These are phyloP conservation scores for Coregonus sp. DNA, from an alignment of 2,797 vertebrate species.

Conservation along the genomic window DNA sequence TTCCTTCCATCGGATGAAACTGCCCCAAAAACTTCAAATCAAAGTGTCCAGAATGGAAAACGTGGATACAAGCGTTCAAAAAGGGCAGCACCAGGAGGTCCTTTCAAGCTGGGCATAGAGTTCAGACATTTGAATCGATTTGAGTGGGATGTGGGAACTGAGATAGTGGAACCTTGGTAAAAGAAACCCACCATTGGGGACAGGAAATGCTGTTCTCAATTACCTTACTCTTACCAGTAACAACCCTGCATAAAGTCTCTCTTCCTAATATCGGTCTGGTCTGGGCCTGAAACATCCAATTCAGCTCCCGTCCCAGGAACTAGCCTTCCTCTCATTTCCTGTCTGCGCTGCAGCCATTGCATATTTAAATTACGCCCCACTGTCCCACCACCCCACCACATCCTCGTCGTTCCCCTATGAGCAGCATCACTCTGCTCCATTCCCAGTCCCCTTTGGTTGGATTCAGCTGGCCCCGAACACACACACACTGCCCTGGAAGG, in stretches of 20 bases:
- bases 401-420: constrained; percentile 56
- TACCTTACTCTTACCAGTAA: constrained; percentile 96
- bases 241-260: constrained; percentile 81
- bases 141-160: constrained; percentile 73
- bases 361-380: constrained; percentile 97
- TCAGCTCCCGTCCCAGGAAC: constrained; percentile 93
- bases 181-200: constrained; percentile 69
- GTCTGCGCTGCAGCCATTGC: constrained; percentile 92
- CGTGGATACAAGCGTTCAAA: constrained; percentile 60
- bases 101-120: constrained; percentile 62
- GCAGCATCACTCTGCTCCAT: constrained; percentile 47
- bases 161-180: constrained; percentile 70
- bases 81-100: constrained; percentile 73
- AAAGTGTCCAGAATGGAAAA: constrained; percentile 63
- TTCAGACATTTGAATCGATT: constrained; percentile 73
- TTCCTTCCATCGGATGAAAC: constrained; percentile 81
- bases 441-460: constrained; percentile 20
- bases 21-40: constrained; percentile 56
- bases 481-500: constrained; percentile 76
- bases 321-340: constrained; percentile 97
- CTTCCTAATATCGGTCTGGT: constrained; percentile 90
- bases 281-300: constrained; percentile 89
- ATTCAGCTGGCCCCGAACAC: constrained; percentile 78
- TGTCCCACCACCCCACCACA: constrained; percentile 74
- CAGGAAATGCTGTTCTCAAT: constrained; percentile 84